Percentiles rank a stretch among this genome's conserved stretches.
These are phyloP conservation scores for Lypha dubia DNA, from an alignment of 2,888 invertebrate species.

Conservation along the genomic window DNA sequence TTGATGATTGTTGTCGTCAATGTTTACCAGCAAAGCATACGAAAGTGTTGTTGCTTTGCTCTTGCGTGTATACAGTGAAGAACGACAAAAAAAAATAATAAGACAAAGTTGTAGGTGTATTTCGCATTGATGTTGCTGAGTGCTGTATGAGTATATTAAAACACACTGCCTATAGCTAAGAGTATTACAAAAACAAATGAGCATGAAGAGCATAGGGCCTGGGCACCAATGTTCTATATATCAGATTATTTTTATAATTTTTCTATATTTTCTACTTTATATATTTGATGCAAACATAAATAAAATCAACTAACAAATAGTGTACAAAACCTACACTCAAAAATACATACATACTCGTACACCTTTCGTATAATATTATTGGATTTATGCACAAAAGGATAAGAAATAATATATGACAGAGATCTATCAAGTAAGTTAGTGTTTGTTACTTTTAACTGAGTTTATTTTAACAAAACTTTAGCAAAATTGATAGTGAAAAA, in stretches of 20 bases:
- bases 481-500: constrained; percentile 2
- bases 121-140: too few relatives aligned
- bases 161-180: too few relatives aligned
- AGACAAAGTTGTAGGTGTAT: too few relatives aligned
- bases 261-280: constrained; percentile 9
- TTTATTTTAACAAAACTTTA: constrained; percentile 41
- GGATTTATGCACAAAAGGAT: constrained; percentile 28
- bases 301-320: constrained; percentile 15
- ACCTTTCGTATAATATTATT: background rate
- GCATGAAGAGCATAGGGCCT: too few relatives aligned
- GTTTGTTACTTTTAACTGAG: constrained; percentile 51
- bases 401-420: constrained; percentile 23
- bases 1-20: too few relatives aligned
- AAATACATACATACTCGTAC: background rate
- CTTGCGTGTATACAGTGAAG: too few relatives aligned
- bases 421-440: constrained; percentile 63
- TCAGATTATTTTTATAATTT: constrained; percentile 34
- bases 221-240: too few relatives aligned
- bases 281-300: constrained; percentile 32
- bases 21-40: too few relatives aligned
- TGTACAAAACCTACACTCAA: background rate
- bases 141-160: too few relatives aligned
- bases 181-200: too few relatives aligned
- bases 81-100: too few relatives aligned
- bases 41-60: too few relatives aligned